phyloP scores from a whole-genome alignment of 2,888 invertebrate genomes.

The Itoplectis maculator region DNA sequence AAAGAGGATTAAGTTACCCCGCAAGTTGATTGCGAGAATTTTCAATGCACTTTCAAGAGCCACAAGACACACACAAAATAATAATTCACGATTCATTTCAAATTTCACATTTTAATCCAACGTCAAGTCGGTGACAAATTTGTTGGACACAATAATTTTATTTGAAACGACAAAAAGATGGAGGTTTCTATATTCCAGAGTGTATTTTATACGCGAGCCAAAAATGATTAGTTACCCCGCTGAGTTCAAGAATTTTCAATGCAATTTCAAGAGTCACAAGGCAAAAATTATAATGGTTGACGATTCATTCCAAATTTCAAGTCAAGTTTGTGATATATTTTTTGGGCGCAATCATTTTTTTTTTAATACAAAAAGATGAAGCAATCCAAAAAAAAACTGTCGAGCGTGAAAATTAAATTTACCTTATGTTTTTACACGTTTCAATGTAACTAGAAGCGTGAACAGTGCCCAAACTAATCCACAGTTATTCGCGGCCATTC shows the following conservation, averaged over 20 bases:
- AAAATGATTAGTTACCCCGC: background rate
- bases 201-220: background rate
- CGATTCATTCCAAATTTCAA: background rate
- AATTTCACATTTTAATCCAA: background rate
- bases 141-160: too few species aligned
- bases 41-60: background rate
- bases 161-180: too few species aligned
- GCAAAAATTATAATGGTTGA: background rate
- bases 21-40: background rate
- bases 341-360: too few species aligned
- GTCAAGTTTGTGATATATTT: too few species aligned
- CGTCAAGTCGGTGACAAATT: too few species aligned
- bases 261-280: background rate
- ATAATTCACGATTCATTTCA: background rate
- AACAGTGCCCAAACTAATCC: background rate
- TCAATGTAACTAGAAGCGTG: background rate
- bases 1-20: background rate
- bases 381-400: too few species aligned
- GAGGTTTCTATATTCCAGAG: constrained; percentile 17
- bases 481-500: background rate
- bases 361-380: too few species aligned
- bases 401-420: background rate
- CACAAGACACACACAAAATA: background rate
- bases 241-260: background rate
- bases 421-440: background rate